These are phyloP conservation scores for Oegoconia quadripuncta DNA, from an alignment of 2,888 invertebrate genomes.

Conservation along the genomic window DNA sequence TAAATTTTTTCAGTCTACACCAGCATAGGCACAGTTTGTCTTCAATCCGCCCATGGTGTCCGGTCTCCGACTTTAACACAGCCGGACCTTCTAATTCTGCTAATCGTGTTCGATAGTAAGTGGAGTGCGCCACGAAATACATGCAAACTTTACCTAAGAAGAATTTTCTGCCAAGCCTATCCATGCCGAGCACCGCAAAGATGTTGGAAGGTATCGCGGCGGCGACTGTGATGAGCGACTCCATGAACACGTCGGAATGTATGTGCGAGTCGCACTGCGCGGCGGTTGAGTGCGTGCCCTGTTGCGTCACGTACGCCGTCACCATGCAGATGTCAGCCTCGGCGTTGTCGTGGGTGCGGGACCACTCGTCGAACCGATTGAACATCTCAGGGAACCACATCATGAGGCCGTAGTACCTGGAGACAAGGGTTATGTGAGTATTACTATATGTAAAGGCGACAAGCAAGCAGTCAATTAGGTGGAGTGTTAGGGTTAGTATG, in stretches of 20 bases:
- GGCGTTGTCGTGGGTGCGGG: slow-evolving; percentile 81
- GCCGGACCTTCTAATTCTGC: too few species aligned
- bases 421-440: slow-evolving; percentile 5
- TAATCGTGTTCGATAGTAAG: background rate
- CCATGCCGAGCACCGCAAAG: slow-evolving; percentile 90
- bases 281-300: slow-evolving; percentile 80
- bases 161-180: slow-evolving; percentile 90
- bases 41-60: too few species aligned
- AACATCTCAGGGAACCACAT: slow-evolving; percentile 99
- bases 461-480: too few species aligned
- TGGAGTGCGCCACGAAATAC: background rate
- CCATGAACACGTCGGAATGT: slow-evolving; percentile 89
- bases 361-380: slow-evolving; percentile 91
- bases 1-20: too few species aligned
- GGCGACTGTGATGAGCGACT: slow-evolving; percentile 91
- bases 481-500: too few species aligned
- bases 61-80: too few species aligned
- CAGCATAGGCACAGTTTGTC: too few species aligned
- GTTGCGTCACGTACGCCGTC: slow-evolving; percentile 85
- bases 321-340: slow-evolving; percentile 87
- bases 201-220: slow-evolving; percentile 92
- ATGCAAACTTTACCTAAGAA: slow-evolving; percentile 81
- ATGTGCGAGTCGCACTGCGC: slow-evolving; percentile 84
- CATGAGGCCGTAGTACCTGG: slow-evolving; percentile 94
- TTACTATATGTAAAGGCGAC: too few species aligned